phyloP scores from a whole-genome alignment of 2,888 invertebrate species.

The Cantharis rufa region DNA sequence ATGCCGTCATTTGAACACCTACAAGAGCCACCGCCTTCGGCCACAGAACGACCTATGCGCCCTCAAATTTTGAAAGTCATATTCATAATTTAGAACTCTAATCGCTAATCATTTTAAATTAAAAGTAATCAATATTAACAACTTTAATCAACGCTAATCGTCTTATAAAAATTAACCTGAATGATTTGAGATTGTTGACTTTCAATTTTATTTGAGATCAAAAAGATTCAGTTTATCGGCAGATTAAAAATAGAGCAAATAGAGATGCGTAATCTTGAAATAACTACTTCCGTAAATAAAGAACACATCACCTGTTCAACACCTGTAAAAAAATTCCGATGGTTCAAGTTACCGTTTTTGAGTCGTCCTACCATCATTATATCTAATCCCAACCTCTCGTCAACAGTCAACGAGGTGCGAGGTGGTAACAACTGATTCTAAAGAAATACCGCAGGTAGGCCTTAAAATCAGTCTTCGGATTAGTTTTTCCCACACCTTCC shows the following conservation, averaged over 20 bases:
- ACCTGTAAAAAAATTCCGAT: constrained; percentile 2
- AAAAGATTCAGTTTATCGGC: neutral
- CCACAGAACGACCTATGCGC: neutral
- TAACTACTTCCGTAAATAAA: neutral
- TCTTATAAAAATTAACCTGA: neutral
- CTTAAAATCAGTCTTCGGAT: neutral
- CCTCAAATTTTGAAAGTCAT: neutral
- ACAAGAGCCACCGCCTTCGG: neutral
- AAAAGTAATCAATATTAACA: neutral
- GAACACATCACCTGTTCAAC: neutral
- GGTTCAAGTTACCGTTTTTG: constrained; percentile 1
- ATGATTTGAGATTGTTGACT: neutral
- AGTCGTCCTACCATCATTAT: neutral
- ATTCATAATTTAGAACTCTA: neutral
- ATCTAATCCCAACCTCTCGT: neutral
- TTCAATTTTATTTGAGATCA: neutral
- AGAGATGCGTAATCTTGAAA: neutral
- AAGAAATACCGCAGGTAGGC: neutral
- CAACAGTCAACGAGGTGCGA: neutral
- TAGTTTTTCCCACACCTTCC: neutral
- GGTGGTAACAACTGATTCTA: neutral
- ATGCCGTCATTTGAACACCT: neutral
- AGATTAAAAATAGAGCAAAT: neutral
- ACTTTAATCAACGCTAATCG: neutral
- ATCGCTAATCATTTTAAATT: neutral